Evolutionary conservation across 2,888 invertebrate species (phyloP), one percentile per base, ranked within the genome.

Genomic region (Lycophotia porphyrea): DNA sequence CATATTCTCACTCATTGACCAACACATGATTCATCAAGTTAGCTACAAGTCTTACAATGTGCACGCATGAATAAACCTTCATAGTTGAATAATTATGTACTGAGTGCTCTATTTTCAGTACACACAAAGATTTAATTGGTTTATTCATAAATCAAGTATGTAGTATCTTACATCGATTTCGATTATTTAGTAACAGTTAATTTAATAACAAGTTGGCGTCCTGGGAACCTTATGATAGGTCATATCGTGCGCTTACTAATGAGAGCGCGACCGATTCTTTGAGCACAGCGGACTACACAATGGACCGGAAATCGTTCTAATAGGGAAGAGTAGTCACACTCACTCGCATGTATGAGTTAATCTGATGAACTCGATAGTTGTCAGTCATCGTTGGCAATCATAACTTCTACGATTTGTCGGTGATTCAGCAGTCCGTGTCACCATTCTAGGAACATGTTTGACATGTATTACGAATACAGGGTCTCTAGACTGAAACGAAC

Each of bases 11-110:
- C 75, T 81, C 71, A 84, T 86, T 84, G 83, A 80, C 84, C 70
- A 85, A 87, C 81, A 81, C 67, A 61, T 87, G 87, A 86, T 84
- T 86, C 81, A 83, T 87, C 79, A 76, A 78, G 64, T 49, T 36
- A 74, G 68, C 60, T 70, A 44, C 58, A 5, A 60, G 27, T 31
- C 31, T 34, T 9, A 21, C 55, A 69, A 36, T 21, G 34, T 47
- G 60, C 52, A 42, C 31, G 39, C 42, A 68, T 76, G 36, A 71
- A 69, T 73, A 67, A 74, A 65, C 69, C 63, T 77, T n/a, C 68
- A 49, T 67, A 71, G 36, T 70, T 70, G 24, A 74, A 70, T 80
- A 74, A 76, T 78, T 63, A 58, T 42, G 39, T 71, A 55, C 44
- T 27, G 15, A 73, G 69, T n/a, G n/a, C 58, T 66, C 55, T 44